These are phyloP conservation scores for Fragum sueziense DNA, from an alignment of 2,888 invertebrate species.

Conservation along the genomic window DNA sequence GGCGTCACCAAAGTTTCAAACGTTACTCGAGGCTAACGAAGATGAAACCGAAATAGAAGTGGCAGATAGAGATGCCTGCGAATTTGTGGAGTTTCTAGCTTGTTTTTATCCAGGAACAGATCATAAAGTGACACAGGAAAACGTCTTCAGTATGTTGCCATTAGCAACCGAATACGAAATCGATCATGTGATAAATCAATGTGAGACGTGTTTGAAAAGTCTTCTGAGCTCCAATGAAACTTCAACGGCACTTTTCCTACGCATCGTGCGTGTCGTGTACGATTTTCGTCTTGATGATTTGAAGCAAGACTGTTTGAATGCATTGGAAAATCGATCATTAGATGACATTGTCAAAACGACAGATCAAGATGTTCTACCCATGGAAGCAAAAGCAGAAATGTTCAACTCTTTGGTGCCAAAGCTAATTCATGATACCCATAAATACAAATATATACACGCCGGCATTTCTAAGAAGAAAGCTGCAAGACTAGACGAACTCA, in stretches of 20 bases:
- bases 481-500: background rate
- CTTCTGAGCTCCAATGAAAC: background rate
- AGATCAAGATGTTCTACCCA: background rate
- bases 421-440: background rate
- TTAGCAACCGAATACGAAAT: background rate
- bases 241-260: background rate
- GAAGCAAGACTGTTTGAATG: background rate
- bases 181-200: background rate
- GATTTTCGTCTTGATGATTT: background rate
- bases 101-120: slow-evolving; percentile 1
- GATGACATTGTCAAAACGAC: background rate
- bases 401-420: background rate
- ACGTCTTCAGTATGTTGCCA: background rate
- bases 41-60: background rate
- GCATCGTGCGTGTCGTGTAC: background rate
- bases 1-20: background rate
- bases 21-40: slow-evolving; percentile 6
- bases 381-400: background rate
- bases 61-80: background rate
- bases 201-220: background rate
- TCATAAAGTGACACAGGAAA: background rate
- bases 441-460: background rate
- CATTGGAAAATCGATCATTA: background rate
- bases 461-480: background rate
- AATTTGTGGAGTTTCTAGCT: background rate